These are phyloP conservation scores for Ceratina australensis DNA, from an alignment of 1,140 invertebrate genomes.

Conservation along the genomic window DNA sequence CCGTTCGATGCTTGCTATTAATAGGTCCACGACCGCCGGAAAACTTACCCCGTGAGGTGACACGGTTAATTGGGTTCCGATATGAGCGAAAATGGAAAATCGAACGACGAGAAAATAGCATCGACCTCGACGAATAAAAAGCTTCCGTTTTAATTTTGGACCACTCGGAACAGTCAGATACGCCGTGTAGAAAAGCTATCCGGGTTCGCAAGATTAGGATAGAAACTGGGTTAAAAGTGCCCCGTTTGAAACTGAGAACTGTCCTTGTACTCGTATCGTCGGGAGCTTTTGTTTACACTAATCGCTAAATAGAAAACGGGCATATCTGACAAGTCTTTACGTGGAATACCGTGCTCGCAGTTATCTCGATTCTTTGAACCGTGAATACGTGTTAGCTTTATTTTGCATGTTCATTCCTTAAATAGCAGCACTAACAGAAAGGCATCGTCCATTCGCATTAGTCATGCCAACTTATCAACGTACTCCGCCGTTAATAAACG, in stretches of 20 bases:
- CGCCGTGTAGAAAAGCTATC: no score
- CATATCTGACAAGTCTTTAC: no score
- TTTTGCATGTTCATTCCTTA: no score
- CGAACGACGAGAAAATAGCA: background rate
- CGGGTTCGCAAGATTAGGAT: background rate
- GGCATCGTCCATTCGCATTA: background rate
- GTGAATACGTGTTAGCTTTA: no score
- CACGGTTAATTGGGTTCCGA: background rate
- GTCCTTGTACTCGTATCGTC: background rate
- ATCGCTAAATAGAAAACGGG: no score
- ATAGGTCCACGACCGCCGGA: background rate
- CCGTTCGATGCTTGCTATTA: constrained; percentile 20
- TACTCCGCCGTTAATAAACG: background rate
- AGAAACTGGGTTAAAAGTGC: background rate
- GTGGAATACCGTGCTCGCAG: no score
- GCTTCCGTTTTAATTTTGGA: no score
- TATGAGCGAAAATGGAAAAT: background rate
- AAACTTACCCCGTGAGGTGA: background rate
- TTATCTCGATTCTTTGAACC: no score
- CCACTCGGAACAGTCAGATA: no score
- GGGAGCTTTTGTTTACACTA: background rate
- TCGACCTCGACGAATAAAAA: no score
- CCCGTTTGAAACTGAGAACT: background rate
- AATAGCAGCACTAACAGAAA: no score
- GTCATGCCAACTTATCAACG: background rate